Evolutionary conservation across 2,888 invertebrate genomes (phyloP).

Genomic region (Anagyrus pseudococci): DNA sequence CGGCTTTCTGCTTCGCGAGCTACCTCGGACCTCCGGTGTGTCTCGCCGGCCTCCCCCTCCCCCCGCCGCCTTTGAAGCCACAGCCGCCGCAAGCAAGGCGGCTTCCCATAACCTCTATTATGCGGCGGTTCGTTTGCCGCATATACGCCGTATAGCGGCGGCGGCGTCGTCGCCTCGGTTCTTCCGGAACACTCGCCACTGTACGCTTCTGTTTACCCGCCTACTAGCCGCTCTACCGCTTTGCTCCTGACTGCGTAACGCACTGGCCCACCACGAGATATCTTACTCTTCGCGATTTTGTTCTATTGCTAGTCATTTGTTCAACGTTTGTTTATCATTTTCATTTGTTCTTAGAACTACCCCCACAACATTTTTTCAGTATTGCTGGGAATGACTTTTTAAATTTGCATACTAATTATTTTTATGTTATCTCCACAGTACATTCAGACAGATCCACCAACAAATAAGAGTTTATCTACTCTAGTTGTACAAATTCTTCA

Average conservation of each 20-base stretch:
- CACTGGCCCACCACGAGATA: no score
- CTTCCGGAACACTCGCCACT: no score
- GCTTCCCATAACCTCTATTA: background rate
- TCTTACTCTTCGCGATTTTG: no score
- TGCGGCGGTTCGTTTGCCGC: background rate
- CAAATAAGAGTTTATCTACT: conserved; percentile 87
- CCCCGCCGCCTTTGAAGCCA: background rate
- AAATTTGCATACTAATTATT: background rate
- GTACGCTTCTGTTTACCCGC: no score
- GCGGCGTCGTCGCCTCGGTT: no score
- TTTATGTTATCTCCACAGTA: conserved; percentile 68
- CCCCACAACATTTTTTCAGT: background rate
- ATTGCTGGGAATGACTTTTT: background rate
- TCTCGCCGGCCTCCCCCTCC: background rate
- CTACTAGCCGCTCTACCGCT: no score
- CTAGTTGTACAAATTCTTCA: conserved; percentile 89
- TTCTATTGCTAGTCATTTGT: no score
- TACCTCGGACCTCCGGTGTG: no score
- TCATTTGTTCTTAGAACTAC: background rate
- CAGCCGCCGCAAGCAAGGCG: background rate
- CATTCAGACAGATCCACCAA: conserved; percentile 92
- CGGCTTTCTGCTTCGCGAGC: no score
- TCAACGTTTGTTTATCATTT: background rate
- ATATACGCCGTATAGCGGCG: no score
- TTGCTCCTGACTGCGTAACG: no score